Conservation (phyloP, 2,113 vertebrate genomes). For the Apaloderma vittatum region DNA sequence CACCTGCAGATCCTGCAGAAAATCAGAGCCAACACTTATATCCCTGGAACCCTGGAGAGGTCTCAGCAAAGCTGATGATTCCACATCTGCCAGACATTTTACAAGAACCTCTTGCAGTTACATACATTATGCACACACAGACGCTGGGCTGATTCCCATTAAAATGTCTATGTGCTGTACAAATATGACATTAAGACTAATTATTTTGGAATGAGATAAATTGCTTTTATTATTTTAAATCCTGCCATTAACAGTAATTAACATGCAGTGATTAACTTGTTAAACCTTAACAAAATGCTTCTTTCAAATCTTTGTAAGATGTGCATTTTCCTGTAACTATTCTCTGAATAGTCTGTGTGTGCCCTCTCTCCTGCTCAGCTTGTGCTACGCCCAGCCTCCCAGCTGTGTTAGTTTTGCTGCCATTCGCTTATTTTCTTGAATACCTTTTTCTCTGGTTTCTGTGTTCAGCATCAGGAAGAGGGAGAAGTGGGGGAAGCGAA, state of each 20-base stretch:
- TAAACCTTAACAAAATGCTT: background rate
- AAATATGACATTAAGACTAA: constrained; percentile 4
- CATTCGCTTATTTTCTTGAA: background rate
- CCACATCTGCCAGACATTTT: background rate
- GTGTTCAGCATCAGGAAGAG: background rate
- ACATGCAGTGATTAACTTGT: background rate
- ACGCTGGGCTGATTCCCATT: background rate
- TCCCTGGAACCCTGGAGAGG: background rate
- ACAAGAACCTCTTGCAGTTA: background rate
- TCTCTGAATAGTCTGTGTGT: background rate
- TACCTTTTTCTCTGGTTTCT: background rate
- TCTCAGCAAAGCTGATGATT: background rate
- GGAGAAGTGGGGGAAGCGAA: accelerated
- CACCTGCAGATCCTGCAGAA: background rate
- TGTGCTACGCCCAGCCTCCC: background rate
- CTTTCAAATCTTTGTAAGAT: background rate
- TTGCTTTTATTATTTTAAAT: constrained; percentile 41
- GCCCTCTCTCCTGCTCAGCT: background rate
- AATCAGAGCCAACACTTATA: background rate
- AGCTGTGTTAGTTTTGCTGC: background rate
- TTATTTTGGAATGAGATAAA: constrained; percentile 29
- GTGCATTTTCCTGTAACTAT: background rate
- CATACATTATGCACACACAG: background rate
- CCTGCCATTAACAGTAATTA: constrained; percentile 49
- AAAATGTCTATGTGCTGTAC: background rate